Conservation (phyloP, 2,113 vertebrate genomes). For the Mastomys natalensis region DNA sequence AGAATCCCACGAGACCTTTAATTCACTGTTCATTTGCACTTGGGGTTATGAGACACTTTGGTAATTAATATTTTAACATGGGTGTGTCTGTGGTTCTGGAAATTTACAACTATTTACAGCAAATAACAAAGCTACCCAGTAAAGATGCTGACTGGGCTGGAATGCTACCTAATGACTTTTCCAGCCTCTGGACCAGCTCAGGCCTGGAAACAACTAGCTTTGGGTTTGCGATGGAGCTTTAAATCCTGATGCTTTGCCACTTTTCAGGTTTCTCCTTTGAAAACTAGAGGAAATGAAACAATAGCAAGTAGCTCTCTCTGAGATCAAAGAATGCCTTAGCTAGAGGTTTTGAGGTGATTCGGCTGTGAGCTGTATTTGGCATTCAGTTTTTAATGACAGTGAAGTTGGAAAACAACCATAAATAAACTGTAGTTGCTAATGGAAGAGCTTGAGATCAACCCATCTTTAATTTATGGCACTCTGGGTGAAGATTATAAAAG, state of each 20-base stretch:
- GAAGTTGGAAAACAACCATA: background rate
- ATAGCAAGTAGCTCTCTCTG: background rate
- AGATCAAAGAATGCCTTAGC: background rate
- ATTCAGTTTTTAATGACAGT: background rate
- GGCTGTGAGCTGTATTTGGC: background rate
- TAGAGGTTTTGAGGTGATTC: background rate
- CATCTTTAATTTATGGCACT: background rate
- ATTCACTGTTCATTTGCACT: slow-evolving; percentile 43
- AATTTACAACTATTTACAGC: slow-evolving; percentile 68
- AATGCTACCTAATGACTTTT: slow-evolving; percentile 58
- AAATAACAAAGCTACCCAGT: slow-evolving; percentile 63
- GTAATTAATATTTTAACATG: slow-evolving; percentile 72
- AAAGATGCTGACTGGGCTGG: slow-evolving; percentile 64
- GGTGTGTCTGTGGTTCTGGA: slow-evolving; percentile 66
- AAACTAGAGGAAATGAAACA: slow-evolving; percentile 17
- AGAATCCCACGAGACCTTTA: background rate
- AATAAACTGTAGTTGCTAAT: background rate
- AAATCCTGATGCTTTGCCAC: slow-evolving; percentile 8
- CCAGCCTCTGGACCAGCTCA: slow-evolving; percentile 50
- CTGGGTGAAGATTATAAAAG: background rate
- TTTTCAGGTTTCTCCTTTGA: slow-evolving; percentile 42
- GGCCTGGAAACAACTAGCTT: slow-evolving; percentile 39
- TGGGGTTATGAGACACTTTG: slow-evolving; percentile 41
- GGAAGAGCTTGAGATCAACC: background rate
- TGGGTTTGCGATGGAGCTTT: slow-evolving; percentile 32